Base-by-base conservation (phyloP, 2,797 vertebrate genomes). In the Momotus momota region DNA sequence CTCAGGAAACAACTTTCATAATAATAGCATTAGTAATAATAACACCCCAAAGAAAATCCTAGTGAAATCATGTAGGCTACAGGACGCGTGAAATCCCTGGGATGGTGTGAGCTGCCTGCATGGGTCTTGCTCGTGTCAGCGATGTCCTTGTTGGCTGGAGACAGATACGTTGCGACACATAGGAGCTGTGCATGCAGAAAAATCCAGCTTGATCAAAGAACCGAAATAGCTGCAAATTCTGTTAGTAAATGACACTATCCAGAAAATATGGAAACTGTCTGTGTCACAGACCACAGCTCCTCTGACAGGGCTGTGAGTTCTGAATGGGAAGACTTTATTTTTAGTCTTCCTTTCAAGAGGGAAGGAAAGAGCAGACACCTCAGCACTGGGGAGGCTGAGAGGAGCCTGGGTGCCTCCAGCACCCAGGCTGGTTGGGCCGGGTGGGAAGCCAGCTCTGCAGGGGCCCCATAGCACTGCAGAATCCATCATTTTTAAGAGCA, bases 11-110 rank as follows among this genome's bases (percentile, higher is more conserved):
- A 69, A 60, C 91, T 94, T 86, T 26, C 77, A 45, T 55, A 73
- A 79, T 86, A 88, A 91, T 19, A 83, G 89, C 66, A 86, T 93
- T 86, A 94, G 70, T 45, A 88, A 84, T 45, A 88, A 84, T 74
- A 92, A 81, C 78, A 90, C 3, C 73, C 83, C 40, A 23, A 51
- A 93, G 89, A 71, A 95, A 88, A 93, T 88, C 91, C 88, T 12
- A 12, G 60, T 19, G 79, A 45, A 88, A 93, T 84, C 66, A 7
- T 21, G 65, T 81, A 41, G 81, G 8, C 29, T 57, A 19, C 35
- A 43, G 93, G 55, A n/a, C 19, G 60, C 9, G 41, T 95, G 88
- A 96, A 96, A 93, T 82, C 73, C 86, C 88, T 0, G 52, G 72
- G 65, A 61, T 7, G 51, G 88, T 15, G 57, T 2, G 51, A 92